Percentiles rank a stretch among this genome's conserved stretches.
phyloP scores from a whole-genome alignment of 2,797 vertebrate species.

The Sebastes iracundus region DNA sequence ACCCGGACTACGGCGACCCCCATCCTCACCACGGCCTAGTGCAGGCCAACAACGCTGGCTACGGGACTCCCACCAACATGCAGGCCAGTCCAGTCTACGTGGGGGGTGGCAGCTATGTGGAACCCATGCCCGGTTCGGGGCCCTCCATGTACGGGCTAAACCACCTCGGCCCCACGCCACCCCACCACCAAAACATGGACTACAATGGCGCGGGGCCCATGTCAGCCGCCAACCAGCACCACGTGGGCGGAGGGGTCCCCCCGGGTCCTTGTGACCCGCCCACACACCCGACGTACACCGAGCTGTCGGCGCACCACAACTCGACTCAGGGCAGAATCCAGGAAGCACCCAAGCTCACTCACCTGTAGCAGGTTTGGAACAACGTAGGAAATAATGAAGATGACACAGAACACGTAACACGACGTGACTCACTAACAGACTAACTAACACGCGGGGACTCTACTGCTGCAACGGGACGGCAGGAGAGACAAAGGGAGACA shows the following conservation, averaged over 20 bases:
- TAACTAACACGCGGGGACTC: constrained; percentile 58
- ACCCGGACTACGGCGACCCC: constrained; percentile 88
- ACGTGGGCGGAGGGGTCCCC: constrained; percentile 76
- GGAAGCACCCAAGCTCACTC: constrained; percentile 99
- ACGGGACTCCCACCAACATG: constrained; percentile 86
- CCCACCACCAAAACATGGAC: constrained; percentile 93
- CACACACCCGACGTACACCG: constrained; percentile 88
- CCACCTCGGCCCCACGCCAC: constrained; percentile 91
- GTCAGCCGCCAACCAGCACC: constrained; percentile 90
- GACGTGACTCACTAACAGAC: constrained; percentile 64
- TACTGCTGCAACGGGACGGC: constrained; percentile 30
- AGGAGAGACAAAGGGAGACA: constrained; percentile 22
- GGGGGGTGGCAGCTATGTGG: constrained; percentile 90
- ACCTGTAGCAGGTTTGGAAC: constrained; percentile 92
- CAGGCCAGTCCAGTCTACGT: constrained; percentile 95
- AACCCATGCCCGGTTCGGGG: constrained; percentile 91
- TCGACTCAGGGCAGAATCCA: constrained; percentile 99
- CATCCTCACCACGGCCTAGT: constrained; percentile 88
- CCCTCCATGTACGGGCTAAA: constrained; percentile 95
- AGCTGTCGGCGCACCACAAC: constrained; percentile 95
- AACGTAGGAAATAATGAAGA: constrained; percentile 63
- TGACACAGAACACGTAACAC: constrained; percentile 45
- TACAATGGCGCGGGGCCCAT: constrained; percentile 90
- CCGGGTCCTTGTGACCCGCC: constrained; percentile 91
- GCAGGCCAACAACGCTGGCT: constrained; percentile 89